Evolutionary conservation across 2,888 invertebrate species (phyloP).

Genomic region (Pharmacophagus antenor): DNA sequence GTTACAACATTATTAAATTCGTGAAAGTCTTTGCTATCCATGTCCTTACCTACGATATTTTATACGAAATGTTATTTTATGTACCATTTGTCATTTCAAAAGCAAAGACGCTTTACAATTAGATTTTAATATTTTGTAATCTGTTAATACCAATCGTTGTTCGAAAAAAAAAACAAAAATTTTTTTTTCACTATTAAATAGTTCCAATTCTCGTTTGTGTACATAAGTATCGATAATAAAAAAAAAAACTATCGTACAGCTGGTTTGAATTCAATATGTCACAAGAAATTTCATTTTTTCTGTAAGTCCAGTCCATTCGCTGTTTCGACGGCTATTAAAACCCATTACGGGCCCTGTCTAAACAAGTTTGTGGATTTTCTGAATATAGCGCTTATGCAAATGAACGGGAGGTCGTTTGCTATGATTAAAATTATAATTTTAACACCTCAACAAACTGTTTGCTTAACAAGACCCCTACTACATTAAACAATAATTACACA

Average conservation of each 20-base stretch:
- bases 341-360: slow-evolving; percentile 49
- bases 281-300: slow-evolving; percentile 19
- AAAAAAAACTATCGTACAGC: slow-evolving; percentile 34
- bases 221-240: not conserved
- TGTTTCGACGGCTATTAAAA: slow-evolving; percentile 38
- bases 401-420: slow-evolving; percentile 46
- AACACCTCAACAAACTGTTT: slow-evolving; percentile 66
- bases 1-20: slow-evolving; percentile 41
- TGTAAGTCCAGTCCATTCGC: slow-evolving; percentile 28
- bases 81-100: not conserved
- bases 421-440: slow-evolving; percentile 71
- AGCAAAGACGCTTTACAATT: not conserved
- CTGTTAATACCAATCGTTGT: no score
- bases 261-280: slow-evolving; percentile 44
- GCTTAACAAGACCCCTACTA: slow-evolving; percentile 66
- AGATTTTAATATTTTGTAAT: not conserved
- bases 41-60: slow-evolving; percentile 1
- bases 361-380: slow-evolving; percentile 51
- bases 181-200: no score
- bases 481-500: slow-evolving; percentile 60
- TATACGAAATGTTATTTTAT: slow-evolving; percentile 9
- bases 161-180: no score
- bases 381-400: slow-evolving; percentile 48
- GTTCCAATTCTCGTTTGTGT: no score
- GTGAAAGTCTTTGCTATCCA: slow-evolving; percentile 15